Conservation (phyloP, 2,888 invertebrate species). For the Stenoptilia bipunctidactyla region DNA sequence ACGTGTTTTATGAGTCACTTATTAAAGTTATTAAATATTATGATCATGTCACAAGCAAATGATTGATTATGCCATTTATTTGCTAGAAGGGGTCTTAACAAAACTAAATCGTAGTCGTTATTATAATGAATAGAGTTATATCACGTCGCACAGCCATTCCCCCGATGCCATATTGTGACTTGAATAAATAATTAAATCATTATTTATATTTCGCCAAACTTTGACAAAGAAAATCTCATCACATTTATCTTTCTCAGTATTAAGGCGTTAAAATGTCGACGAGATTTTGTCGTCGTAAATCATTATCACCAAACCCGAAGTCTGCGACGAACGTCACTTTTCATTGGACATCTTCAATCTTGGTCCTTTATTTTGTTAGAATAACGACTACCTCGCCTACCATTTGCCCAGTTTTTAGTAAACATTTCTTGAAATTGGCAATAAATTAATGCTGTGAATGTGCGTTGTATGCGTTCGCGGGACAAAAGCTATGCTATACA, state of each 20-base stretch:
- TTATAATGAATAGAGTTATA: neutral
- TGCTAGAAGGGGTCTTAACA: neutral
- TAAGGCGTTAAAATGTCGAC: slow-evolving; percentile 46
- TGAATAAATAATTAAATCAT: slow-evolving; percentile 21
- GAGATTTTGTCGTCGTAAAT: slow-evolving; percentile 61
- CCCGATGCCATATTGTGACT: slow-evolving; percentile 18
- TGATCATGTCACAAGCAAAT: neutral
- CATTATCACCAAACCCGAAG: slow-evolving; percentile 58
- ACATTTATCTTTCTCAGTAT: slow-evolving; percentile 55
- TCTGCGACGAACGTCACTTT: slow-evolving; percentile 38
- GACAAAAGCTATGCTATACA: slow-evolving; percentile 5
- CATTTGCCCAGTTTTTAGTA: slow-evolving; percentile 62
- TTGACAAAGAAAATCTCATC: slow-evolving; percentile 37
- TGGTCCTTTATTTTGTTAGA: slow-evolving; percentile 66
- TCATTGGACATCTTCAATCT: slow-evolving; percentile 65
- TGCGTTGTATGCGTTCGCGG: too few species aligned
- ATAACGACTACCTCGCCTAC: slow-evolving; percentile 64
- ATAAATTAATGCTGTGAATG: slow-evolving; percentile 37
- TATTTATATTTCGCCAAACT: slow-evolving; percentile 32
- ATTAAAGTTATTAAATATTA: too few species aligned
- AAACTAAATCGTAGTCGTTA: neutral
- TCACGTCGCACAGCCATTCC: neutral
- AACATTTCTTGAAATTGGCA: slow-evolving; percentile 65
- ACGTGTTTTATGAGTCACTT: too few species aligned
- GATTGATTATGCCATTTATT: neutral